A percentile compares a stretch with the other conserved stretches of the same genome.
Conservation (phyloP, 2,888 invertebrate species). For the Nephrotoma guestfalica region DNA sequence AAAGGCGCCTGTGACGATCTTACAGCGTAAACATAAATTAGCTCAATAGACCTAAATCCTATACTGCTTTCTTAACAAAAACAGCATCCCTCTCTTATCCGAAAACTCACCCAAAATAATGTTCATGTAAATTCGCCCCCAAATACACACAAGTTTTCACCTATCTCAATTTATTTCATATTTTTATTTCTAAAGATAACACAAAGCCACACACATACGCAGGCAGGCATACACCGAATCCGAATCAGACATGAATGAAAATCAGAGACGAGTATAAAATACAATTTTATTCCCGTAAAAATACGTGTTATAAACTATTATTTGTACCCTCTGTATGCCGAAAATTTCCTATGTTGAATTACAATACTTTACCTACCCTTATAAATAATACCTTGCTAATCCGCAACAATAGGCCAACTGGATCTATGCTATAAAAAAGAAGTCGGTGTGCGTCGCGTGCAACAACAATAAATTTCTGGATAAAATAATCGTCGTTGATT, state of each 20-base stretch:
- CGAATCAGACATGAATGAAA: not conserved
- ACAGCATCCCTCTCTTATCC: not conserved
- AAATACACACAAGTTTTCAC: not conserved
- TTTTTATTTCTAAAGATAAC: not conserved
- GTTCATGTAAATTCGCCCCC: not conserved
- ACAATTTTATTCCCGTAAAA: not conserved
- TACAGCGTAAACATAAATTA: too few species aligned
- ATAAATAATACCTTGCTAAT: conserved; percentile 4
- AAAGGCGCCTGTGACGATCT: too few species aligned
- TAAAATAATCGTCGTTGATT: conserved; percentile 4
- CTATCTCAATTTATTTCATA: not conserved
- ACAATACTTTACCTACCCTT: conserved; percentile 2
- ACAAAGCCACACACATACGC: not conserved
- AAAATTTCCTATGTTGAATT: not conserved
- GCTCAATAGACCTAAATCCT: not conserved
- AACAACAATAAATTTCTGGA: conserved; percentile 2
- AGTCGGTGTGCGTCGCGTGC: conserved; percentile 4
- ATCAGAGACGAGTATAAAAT: not conserved
- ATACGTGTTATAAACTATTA: not conserved
- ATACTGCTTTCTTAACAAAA: not conserved
- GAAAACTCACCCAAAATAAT: not conserved
- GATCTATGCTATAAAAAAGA: not conserved
- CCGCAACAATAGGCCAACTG: conserved; percentile 2
- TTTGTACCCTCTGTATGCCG: not conserved
- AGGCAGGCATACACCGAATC: not conserved